Evolutionary conservation across 2,113 vertebrate species (phyloP).

Genomic region (Albula glossodonta): DNA sequence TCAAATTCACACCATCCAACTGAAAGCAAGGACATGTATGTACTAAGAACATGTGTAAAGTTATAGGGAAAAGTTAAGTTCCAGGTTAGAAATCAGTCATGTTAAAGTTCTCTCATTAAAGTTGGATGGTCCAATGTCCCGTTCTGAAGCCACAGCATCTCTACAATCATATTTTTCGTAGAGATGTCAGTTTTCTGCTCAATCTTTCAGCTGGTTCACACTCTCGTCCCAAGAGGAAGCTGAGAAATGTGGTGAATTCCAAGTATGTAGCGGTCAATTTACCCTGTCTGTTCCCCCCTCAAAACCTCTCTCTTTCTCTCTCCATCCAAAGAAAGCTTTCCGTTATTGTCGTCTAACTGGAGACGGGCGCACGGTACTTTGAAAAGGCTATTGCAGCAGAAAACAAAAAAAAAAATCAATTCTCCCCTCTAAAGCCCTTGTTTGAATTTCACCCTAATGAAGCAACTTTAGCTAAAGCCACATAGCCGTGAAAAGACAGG

Average conservation of each 20-base stretch:
- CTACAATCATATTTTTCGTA: background rate
- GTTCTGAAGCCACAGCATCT: background rate
- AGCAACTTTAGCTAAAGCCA: conserved; percentile 28
- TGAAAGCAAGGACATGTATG: background rate
- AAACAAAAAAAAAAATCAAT: background rate
- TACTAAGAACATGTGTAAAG: background rate
- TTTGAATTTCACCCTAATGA: conserved; percentile 33
- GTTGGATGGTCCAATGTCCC: background rate
- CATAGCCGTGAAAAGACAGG: conserved; percentile 36
- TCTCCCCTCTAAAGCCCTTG: conserved; percentile 36
- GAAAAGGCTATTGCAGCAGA: background rate
- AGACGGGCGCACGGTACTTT: background rate
- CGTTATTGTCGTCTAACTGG: background rate
- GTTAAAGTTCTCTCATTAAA: background rate
- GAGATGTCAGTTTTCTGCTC: background rate
- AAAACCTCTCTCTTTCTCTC: background rate
- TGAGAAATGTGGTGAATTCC: background rate
- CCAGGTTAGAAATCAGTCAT: background rate
- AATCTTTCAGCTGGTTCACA: background rate
- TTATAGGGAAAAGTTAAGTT: conserved; percentile 1
- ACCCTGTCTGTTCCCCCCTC: background rate
- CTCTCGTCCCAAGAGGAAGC: background rate
- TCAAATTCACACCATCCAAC: background rate
- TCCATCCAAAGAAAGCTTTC: background rate
- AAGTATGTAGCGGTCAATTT: background rate